Evolutionary conservation across 1,140 invertebrate genomes (phyloP), one percentile per base, ranked within the genome.

Genomic region (Lithobius niger): DNA sequence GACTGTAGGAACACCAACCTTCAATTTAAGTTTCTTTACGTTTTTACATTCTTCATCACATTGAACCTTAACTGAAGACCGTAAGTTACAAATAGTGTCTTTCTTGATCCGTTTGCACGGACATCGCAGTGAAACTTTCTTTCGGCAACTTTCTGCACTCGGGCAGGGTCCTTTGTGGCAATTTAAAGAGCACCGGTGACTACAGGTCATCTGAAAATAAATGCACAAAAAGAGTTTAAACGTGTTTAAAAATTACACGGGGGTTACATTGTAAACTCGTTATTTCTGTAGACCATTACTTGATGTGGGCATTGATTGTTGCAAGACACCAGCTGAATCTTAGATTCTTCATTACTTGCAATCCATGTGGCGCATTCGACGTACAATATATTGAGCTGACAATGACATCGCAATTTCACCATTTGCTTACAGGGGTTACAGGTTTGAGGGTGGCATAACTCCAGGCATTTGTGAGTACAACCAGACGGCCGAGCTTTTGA

Each of bases 271-370:
- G 51, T 28, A 52, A 42, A 24, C n/a, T 18, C 45, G 27, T 42
- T 15, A 27, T 4, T 40, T 42, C 24, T 47, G 57, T 44, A 28
- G 27, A 49, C 58, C 72, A 71, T 76, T 71, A 88, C 85, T 74
- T 78, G 82, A 72, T 83, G 88, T 1, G 88, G 82, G 67, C 92
- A 96, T 56, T 84, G 85, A 67, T 88, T 88, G 47, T 81, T 80
- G 66, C 88, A 92, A 55, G 79, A 81, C 25, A 82, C 72, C 59
- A 83, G 66, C 58, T 72, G 66, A 42, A 76, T 68, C 27, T 74
- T 76, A 27, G 69, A 60, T 2, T 79, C 65, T 3, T 61, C 57
- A 2, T 69, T 74, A 21, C 77, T 71, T 15, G 68, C 67, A 4
- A 74, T 78, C 63, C 84, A 78, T 60, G 83, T 77, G 28, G 67